These are phyloP conservation scores for Barbus barbus DNA, from an alignment of 2,113 vertebrate species.

Conservation along the genomic window DNA sequence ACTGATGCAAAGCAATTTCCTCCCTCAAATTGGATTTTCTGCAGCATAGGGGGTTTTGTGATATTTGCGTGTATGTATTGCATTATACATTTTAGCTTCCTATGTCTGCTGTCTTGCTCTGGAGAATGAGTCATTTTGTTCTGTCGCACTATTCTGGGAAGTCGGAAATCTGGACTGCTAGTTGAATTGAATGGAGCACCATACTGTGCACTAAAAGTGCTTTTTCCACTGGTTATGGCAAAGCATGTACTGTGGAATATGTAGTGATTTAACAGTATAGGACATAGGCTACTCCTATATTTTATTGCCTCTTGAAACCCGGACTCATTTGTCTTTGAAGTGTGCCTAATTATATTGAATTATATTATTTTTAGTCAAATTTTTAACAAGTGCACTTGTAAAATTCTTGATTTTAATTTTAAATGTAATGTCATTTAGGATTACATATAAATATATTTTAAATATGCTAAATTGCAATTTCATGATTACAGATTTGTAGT, in stretches of 20 bases:
- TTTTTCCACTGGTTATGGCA: neutral
- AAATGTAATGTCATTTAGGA: too few relatives aligned
- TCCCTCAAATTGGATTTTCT: constrained; percentile 31
- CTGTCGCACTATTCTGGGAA: neutral
- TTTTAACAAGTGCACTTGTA: too few relatives aligned
- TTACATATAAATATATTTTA: too few relatives aligned
- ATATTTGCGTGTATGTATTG: constrained; percentile 30
- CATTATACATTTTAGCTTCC: neutral
- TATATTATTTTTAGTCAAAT: too few relatives aligned
- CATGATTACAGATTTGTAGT: too few relatives aligned
- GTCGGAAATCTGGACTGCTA: neutral
- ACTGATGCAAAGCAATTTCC: constrained; percentile 36
- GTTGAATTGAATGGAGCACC: neutral
- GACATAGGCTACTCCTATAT: neutral
- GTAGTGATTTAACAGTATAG: neutral
- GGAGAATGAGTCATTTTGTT: constrained; percentile 10
- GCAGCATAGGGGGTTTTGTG: neutral
- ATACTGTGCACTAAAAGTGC: neutral
- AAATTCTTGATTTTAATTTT: too few relatives aligned
- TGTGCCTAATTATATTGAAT: too few relatives aligned
- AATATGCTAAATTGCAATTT: too few relatives aligned
- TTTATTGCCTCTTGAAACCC: too few relatives aligned
- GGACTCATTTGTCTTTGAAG: too few relatives aligned
- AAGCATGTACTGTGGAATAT: neutral
- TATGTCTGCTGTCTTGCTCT: neutral